phyloP scores from a whole-genome alignment of 2,797 vertebrate species.

The Pristis pectinata region DNA sequence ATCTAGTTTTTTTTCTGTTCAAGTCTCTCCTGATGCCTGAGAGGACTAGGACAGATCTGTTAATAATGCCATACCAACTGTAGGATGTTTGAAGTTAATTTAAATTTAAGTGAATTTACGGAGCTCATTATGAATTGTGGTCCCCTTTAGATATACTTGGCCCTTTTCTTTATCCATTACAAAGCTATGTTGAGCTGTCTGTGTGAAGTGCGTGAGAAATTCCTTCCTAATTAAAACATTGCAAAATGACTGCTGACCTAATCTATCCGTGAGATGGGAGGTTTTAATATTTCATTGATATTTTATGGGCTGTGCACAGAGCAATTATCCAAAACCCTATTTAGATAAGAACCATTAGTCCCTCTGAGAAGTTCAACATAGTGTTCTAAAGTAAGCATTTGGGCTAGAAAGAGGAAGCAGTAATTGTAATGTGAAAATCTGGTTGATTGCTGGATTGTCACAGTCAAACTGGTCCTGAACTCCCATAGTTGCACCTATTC shows the following conservation, averaged over 20 bases:
- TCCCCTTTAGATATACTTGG: neutral
- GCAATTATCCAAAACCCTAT: neutral
- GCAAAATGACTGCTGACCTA: neutral
- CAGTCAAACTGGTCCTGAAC: neutral
- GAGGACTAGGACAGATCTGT: too few species aligned
- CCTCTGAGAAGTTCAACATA: neutral
- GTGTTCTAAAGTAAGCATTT: neutral
- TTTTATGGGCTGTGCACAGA: neutral
- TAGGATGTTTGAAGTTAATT: too few species aligned
- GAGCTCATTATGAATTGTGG: neutral
- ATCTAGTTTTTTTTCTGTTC: too few species aligned
- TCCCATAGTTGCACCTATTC: neutral
- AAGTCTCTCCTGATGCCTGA: too few species aligned
- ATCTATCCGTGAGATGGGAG: neutral
- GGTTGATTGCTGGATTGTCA: neutral
- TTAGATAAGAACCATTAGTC: neutral
- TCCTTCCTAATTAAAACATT: neutral
- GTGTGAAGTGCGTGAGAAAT: neutral
- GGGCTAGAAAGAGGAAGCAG: neutral
- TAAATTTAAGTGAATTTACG: neutral
- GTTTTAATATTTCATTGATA: neutral
- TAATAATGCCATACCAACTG: too few species aligned
- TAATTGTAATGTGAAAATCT: neutral
- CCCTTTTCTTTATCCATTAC: neutral
- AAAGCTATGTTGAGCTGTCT: neutral